These are phyloP conservation scores for Sapajus apella DNA, from an alignment of 2,113 vertebrate species.

Conservation along the genomic window DNA sequence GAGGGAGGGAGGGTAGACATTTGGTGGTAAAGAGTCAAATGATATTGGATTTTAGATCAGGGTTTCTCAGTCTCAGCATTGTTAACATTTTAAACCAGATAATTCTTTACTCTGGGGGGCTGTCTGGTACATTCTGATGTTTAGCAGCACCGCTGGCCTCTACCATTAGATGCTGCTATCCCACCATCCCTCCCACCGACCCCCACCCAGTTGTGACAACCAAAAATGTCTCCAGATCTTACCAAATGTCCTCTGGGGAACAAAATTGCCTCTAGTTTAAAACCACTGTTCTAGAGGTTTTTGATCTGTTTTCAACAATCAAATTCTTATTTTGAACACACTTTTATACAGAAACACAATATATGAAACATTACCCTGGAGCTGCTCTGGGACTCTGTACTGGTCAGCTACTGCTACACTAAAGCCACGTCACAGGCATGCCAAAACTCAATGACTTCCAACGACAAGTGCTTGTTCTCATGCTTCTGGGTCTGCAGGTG, in stretches of 20 bases:
- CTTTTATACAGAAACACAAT: neutral
- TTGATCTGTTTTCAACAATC: neutral
- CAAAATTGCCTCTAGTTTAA: neutral
- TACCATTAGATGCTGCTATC: neutral
- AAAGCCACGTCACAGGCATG: accelerated
- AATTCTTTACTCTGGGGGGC: neutral
- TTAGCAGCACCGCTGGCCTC: neutral
- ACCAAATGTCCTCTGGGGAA: too few species aligned
- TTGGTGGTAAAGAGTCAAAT: neutral
- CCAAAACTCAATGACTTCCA: neutral
- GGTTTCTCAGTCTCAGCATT: neutral
- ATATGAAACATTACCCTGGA: neutral
- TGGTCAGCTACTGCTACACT: neutral
- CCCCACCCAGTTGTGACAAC: neutral
- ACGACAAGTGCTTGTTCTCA: neutral
- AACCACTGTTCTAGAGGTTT: neutral
- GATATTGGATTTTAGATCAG: neutral
- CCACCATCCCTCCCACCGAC: too few species aligned
- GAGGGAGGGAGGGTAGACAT: neutral
- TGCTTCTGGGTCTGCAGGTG: neutral
- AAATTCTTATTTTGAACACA: neutral
- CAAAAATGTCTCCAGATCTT: neutral
- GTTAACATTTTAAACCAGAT: neutral
- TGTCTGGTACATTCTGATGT: neutral
- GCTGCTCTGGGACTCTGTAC: neutral